A percentile compares a stretch with the other conserved stretches of the same genome.
Evolutionary conservation across 2,797 vertebrate species (phyloP).

Genomic region (Poeciliopsis infans): DNA sequence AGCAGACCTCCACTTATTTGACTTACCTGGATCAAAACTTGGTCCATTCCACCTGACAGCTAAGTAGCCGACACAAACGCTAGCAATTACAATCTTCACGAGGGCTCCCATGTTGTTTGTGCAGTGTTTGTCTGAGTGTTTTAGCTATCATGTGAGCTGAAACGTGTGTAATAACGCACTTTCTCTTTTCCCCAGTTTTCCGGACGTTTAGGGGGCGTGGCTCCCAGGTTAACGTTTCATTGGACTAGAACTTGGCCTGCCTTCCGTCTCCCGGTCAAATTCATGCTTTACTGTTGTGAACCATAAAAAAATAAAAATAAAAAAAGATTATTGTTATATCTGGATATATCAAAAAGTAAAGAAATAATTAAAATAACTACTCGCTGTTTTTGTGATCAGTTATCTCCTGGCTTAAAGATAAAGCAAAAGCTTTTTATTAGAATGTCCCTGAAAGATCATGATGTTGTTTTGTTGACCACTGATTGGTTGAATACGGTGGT

Average conservation of each 20-base stretch:
- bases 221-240: neutral
- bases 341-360: neutral
- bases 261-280: neutral
- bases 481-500: neutral
- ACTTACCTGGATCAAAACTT: constrained; percentile 71
- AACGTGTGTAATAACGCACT: neutral
- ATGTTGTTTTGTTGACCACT: neutral
- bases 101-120: constrained; percentile 51
- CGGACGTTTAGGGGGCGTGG: neutral
- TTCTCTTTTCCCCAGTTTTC: neutral
- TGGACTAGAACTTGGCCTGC: neutral
- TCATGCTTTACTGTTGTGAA: neutral
- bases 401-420: neutral
- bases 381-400: neutral
- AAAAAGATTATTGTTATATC: neutral
- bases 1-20: neutral
- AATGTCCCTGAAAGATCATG: neutral
- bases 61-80: constrained; percentile 49
- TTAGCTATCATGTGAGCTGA: neutral
- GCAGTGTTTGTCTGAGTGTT: rapidly evolving
- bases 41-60: constrained; percentile 65
- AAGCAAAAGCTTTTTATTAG: neutral
- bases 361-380: neutral
- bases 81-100: constrained; percentile 47
- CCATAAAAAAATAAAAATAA: neutral